A percentile compares a stretch with the other conserved stretches of the same genome.
These are phyloP conservation scores for Sycophaga agraensis DNA, from an alignment of 1,140 invertebrate species.

Conservation along the genomic window DNA sequence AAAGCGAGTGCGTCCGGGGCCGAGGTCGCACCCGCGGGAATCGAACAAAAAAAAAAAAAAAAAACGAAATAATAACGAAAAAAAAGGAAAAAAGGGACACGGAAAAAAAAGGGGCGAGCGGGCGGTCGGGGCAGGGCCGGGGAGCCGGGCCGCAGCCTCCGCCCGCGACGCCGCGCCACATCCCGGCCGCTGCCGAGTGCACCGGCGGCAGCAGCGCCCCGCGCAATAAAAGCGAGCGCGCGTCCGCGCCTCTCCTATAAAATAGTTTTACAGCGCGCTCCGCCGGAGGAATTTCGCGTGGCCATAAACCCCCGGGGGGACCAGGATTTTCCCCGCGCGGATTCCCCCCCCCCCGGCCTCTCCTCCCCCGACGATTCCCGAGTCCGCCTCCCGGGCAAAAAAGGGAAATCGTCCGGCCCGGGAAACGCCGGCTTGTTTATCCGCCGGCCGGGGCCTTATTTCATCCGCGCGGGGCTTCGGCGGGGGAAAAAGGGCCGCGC, in stretches of 20 bases:
- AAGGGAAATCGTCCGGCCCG: too few species aligned
- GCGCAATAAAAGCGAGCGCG: too few species aligned
- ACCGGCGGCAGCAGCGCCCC: constrained; percentile 32
- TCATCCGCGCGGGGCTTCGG: too few species aligned
- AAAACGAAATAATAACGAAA: background rate
- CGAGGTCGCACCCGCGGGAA: constrained; percentile 24
- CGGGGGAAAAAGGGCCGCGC: too few species aligned
- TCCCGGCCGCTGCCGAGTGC: too few species aligned
- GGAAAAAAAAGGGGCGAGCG: background rate
- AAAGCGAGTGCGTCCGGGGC: constrained; percentile 1
- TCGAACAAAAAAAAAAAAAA: too few species aligned
- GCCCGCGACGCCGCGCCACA: too few species aligned
- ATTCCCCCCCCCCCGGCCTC: background rate
- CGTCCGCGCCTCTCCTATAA: constrained; percentile 54
- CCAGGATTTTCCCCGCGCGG: background rate
- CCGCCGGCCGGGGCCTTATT: too few species aligned
- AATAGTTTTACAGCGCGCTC: constrained; percentile 53
- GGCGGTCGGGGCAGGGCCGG: too few species aligned
- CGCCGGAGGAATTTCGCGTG: constrained; percentile 55
- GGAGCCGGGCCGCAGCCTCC: too few species aligned
- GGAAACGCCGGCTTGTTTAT: too few species aligned
- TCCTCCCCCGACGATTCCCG: background rate
- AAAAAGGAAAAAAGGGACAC: background rate
- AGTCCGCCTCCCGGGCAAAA: background rate
- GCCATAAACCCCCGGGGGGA: constrained; percentile 43